Percentiles rank a stretch among this genome's conserved stretches.
Conservation (phyloP, 92 coral and sea anemone species). For the Epizoanthus scotinus region DNA sequence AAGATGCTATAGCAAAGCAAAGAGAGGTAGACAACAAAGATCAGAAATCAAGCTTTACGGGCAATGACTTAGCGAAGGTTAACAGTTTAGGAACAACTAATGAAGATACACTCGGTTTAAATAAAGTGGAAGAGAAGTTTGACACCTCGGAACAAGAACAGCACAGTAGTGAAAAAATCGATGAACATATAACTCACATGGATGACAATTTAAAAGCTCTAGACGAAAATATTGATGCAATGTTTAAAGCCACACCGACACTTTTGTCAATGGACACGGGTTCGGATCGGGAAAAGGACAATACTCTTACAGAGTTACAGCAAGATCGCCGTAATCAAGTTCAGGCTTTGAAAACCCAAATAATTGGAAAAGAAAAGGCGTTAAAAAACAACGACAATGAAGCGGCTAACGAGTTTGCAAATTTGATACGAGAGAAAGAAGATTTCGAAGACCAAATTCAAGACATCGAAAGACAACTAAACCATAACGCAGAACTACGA, state of each 20-base stretch:
- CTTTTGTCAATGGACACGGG: neutral
- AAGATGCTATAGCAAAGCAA: constrained; percentile 5
- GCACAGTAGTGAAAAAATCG: neutral
- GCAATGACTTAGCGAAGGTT: neutral
- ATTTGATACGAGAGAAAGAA: constrained; percentile 6
- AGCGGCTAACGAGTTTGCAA: neutral
- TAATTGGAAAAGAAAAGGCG: constrained; percentile 2
- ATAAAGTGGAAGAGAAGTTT: neutral
- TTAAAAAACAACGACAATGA: neutral
- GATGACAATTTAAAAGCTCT: constrained; percentile 24
- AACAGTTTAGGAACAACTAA: neutral
- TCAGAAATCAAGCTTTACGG: neutral
- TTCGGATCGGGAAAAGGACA: neutral
- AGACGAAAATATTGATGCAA: neutral
- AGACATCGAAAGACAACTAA: constrained; percentile 41
- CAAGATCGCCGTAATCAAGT: neutral
- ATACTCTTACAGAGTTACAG: neutral
- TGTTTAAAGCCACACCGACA: neutral
- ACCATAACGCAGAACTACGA: neutral
- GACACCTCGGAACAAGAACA: neutral
- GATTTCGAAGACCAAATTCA: constrained; percentile 19
- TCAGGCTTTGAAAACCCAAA: neutral
- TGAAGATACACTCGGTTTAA: neutral
- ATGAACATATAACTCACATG: neutral
- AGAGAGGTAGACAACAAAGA: neutral